phyloP scores from a whole-genome alignment of 2,888 invertebrate genomes.

The Parapristionchus giblindavisi region DNA sequence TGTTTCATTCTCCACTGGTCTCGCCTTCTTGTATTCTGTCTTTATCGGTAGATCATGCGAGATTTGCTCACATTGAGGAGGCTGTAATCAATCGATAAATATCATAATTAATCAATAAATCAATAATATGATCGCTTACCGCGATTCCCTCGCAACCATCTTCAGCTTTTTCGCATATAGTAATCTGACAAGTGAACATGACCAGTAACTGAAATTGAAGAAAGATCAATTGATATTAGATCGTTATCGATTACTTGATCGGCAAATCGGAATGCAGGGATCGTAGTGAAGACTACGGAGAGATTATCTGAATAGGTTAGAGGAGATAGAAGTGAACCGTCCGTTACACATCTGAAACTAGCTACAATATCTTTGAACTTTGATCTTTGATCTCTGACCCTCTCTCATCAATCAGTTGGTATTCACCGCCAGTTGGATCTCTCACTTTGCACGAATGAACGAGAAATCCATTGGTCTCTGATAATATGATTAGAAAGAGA shows the following conservation, averaged over 20 bases:
- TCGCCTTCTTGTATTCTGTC: conserved; percentile 33
- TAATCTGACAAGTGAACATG: conserved; percentile 67
- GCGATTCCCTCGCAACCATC: conserved; percentile 68
- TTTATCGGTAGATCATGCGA: conserved; percentile 24
- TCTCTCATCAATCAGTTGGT: conserved; percentile 63
- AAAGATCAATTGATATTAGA: neutral
- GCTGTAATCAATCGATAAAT: conserved; percentile 13
- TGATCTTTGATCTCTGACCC: conserved; percentile 47
- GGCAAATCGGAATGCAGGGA: conserved; percentile 66
- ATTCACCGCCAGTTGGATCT: conserved; percentile 65
- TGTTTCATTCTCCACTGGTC: conserved; percentile 8
- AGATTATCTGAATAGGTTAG: conserved; percentile 59
- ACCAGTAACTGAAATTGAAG: conserved; percentile 51
- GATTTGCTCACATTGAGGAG: conserved; percentile 23
- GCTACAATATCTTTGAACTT: conserved; percentile 6
- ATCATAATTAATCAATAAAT: conserved; percentile 7
- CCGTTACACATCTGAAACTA: conserved; percentile 61
- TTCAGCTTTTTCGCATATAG: conserved; percentile 59
- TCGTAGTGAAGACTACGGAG: conserved; percentile 55
- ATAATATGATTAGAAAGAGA: neutral
- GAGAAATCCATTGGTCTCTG: conserved; percentile 55
- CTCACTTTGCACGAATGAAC: conserved; percentile 67
- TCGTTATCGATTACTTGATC: conserved; percentile 54
- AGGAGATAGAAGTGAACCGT: conserved; percentile 55
- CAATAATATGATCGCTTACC: no score